Conservation (phyloP, 2,113 vertebrate species). For the Calidris pugnax region DNA sequence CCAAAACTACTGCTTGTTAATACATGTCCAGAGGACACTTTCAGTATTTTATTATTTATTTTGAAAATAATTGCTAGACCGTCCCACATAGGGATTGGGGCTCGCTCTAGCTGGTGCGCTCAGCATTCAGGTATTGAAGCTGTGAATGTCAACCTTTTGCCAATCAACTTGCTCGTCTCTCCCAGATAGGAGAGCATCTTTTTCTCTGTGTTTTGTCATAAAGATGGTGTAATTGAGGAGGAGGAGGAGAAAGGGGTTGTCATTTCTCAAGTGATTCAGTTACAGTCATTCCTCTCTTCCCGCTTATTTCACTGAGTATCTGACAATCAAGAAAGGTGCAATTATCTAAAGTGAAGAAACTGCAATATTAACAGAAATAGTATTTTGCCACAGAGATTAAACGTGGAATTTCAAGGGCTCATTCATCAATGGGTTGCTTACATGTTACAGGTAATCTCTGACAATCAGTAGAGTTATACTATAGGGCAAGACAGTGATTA, state of each 20-base stretch:
- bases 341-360: constrained; percentile 46
- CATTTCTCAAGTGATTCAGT: neutral
- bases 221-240: neutral
- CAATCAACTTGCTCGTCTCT: neutral
- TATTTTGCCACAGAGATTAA: constrained; percentile 23
- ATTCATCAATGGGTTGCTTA: neutral
- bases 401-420: constrained; percentile 12
- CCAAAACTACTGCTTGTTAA: neutral
- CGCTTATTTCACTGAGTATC: neutral
- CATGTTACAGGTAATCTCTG: constrained; percentile 14
- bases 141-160: neutral
- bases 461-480: neutral
- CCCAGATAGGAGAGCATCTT: neutral
- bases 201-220: neutral
- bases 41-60: neutral
- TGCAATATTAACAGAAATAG: constrained; percentile 21
- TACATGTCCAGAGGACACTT: neutral
- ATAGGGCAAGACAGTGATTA: constrained; percentile 19
- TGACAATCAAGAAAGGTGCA: constrained; percentile 30
- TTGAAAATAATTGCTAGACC: neutral
- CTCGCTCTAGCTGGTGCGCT: neutral
- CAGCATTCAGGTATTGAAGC: neutral
- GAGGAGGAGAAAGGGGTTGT: constrained; percentile 1
- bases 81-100: neutral
- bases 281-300: neutral